Percentiles rank a stretch among this genome's conserved stretches.
Conservation (phyloP, 2,888 invertebrate genomes). For the Rhogogaster chlorosoma region DNA sequence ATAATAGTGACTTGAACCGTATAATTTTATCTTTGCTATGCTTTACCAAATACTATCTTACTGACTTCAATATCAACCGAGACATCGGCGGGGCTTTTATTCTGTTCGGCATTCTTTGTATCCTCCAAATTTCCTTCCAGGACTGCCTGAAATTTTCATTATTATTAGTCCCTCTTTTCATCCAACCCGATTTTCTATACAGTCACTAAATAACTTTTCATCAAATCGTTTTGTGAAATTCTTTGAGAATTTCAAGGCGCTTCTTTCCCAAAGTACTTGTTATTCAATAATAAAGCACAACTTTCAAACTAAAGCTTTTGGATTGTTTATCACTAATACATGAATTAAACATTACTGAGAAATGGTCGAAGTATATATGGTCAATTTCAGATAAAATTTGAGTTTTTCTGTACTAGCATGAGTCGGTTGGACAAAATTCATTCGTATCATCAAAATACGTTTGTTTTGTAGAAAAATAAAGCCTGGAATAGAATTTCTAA, state of each 20-base stretch:
- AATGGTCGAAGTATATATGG: not conserved
- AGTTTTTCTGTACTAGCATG: not conserved
- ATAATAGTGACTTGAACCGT: constrained; percentile 74
- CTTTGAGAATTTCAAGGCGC: not conserved
- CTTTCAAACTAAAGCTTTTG: not conserved
- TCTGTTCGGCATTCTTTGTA: constrained; percentile 63
- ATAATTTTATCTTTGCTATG: constrained; percentile 78
- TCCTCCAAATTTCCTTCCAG: constrained; percentile 78
- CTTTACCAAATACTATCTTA: constrained; percentile 75
- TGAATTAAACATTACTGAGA: not conserved
- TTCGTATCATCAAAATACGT: no score
- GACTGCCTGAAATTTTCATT: constrained; percentile 78
- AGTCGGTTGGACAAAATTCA: no score
- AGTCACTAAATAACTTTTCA: no score
- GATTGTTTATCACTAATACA: not conserved
- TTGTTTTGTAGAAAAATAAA: no score
- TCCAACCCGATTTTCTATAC: not conserved
- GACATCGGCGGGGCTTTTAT: constrained; percentile 65
- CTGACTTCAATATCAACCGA: constrained; percentile 72
- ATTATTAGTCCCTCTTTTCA: not conserved
- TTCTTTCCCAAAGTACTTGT: not conserved
- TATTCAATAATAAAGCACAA: not conserved
- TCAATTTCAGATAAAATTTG: not conserved
- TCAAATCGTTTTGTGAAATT: no score
- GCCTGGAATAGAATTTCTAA: no score